These are phyloP conservation scores for Physella acuta DNA, from an alignment of 1,140 invertebrate genomes.

Conservation along the genomic window DNA sequence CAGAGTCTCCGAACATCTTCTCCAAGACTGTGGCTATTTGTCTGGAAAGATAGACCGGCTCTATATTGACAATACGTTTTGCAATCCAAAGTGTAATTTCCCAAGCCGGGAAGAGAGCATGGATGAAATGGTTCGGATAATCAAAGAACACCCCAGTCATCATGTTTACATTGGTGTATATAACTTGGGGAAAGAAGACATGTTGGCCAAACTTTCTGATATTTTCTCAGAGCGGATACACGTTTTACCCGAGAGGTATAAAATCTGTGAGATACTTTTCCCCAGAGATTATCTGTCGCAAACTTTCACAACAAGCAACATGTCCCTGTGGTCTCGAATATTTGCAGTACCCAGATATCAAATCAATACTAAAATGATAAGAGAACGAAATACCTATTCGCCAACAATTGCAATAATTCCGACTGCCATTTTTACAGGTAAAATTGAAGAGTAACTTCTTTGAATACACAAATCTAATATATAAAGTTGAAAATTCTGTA, in stretches of 20 bases:
- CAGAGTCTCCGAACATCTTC: conserved; percentile 10
- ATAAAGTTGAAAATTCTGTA: no score
- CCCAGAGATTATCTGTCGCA: no score
- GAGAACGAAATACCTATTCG: conserved; percentile 32
- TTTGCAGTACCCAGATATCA: conserved; percentile 48
- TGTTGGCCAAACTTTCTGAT: conserved; percentile 52
- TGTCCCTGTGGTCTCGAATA: conserved; percentile 39
- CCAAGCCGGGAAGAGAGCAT: conserved; percentile 46
- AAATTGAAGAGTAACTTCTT: no score
- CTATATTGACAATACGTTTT: conserved; percentile 63
- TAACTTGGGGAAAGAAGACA: conserved; percentile 59
- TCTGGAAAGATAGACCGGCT: conserved; percentile 50
- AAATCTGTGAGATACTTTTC: conserved; percentile 44
- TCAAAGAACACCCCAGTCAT: conserved; percentile 39
- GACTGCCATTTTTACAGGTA: conserved; percentile 54
- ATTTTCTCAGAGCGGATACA: conserved; percentile 52
- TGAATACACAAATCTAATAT: no score
- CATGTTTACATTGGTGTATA: conserved; percentile 55
- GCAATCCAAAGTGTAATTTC: conserved; percentile 56
- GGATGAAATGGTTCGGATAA: conserved; percentile 48
- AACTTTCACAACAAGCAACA: conserved; percentile 47
- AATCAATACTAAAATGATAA: conserved; percentile 36
- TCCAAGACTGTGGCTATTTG: conserved; percentile 5
- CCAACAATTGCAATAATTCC: conserved; percentile 56
- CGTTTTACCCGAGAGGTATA: conserved; percentile 44